These are phyloP conservation scores for Salvelinus sp. DNA, from an alignment of 2,113 vertebrate species.

Conservation along the genomic window DNA sequence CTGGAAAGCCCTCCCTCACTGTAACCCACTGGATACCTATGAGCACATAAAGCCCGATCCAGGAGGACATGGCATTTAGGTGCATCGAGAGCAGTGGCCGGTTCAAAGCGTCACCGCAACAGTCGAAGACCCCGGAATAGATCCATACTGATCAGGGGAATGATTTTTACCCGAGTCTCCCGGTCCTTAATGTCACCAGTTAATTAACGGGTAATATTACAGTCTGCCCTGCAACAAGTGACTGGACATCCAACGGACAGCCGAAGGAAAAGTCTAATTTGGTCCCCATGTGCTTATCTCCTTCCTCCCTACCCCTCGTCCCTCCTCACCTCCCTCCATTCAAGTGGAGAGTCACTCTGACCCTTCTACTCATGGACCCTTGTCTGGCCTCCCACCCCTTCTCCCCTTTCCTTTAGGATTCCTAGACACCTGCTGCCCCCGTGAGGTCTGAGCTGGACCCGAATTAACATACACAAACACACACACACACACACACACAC, in stretches of 20 bases:
- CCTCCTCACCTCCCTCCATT: constrained; percentile 18
- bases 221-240: constrained; percentile 63
- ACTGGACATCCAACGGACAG: constrained; percentile 65
- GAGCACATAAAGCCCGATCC: constrained; percentile 35
- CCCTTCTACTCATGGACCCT: constrained; percentile 27
- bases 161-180: constrained; percentile 53
- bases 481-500: not conserved
- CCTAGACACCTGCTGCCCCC: constrained; percentile 61
- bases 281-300: constrained; percentile 53
- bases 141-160: constrained; percentile 26
- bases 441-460: constrained; percentile 40
- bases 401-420: constrained; percentile 45
- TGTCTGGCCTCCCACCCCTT: constrained; percentile 3
- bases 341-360: constrained; percentile 33
- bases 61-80: constrained; percentile 31
- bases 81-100: constrained; percentile 3
- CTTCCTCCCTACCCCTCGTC: constrained; percentile 3
- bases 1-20: constrained; percentile 18
- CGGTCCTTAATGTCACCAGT: constrained; percentile 62
- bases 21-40: constrained; percentile 50
- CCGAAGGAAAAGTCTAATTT: constrained; percentile 63
- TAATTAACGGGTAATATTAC: constrained; percentile 70
- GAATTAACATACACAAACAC: not conserved
- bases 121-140: constrained; percentile 7
- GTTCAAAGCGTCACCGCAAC: constrained; percentile 26